Conservation (phyloP, 2,113 vertebrate genomes). For the Todiramphus saurophagus region DNA sequence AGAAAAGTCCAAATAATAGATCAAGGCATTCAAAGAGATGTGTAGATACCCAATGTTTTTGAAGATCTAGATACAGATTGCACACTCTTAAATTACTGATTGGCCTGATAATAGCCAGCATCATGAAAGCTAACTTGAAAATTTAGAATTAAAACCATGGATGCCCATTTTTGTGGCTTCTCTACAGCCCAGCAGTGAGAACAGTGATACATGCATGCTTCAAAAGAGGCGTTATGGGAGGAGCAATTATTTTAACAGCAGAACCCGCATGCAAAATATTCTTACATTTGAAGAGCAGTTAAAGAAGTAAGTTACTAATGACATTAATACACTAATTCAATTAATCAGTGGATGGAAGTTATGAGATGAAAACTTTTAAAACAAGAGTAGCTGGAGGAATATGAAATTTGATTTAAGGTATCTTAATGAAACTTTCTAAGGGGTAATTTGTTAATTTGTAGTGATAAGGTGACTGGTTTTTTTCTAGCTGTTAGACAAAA, state of each 20-base stretch:
- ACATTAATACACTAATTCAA: neutral
- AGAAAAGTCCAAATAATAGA: neutral
- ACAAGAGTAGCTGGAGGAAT: neutral
- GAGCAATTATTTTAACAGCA: neutral
- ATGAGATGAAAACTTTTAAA: neutral
- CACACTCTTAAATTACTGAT: neutral
- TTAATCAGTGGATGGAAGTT: neutral
- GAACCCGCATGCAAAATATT: neutral
- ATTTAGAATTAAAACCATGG: neutral
- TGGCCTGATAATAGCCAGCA: neutral
- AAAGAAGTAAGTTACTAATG: neutral
- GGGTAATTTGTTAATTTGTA: slow-evolving; percentile 3
- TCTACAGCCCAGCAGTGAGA: neutral
- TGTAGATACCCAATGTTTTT: neutral
- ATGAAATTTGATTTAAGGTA: neutral
- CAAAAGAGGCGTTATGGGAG: neutral
- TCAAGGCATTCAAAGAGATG: neutral
- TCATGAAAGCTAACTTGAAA: neutral
- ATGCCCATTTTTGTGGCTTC: neutral
- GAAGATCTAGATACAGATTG: neutral
- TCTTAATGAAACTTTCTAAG: neutral
- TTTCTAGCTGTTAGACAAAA: slow-evolving; percentile 8
- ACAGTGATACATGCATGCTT: rapidly evolving
- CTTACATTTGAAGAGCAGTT: rapidly evolving
- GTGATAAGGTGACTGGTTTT: neutral